Evolutionary conservation across 2,888 invertebrate genomes (phyloP).

Genomic region (Scaptomyza polygonia): DNA sequence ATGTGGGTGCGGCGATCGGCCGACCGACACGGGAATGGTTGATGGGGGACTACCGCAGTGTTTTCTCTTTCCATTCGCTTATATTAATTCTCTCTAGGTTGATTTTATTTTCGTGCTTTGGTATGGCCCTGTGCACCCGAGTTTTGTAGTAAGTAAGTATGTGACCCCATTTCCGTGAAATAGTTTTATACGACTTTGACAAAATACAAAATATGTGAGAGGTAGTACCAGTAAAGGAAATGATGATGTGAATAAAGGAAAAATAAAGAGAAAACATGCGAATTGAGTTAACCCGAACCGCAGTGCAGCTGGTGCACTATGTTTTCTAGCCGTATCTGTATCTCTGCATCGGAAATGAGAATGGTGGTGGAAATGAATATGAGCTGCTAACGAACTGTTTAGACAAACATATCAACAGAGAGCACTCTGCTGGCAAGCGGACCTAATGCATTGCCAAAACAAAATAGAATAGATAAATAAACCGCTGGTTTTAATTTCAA

Average conservation of each 20-base stretch:
- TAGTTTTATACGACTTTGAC: slow-evolving; percentile 67
- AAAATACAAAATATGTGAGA: slow-evolving; percentile 42
- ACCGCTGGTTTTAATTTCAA: slow-evolving; percentile 59
- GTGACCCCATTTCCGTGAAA: slow-evolving; percentile 75
- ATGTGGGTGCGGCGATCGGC: slow-evolving; percentile 77
- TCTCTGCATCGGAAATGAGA: slow-evolving; percentile 13
- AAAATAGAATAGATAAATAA: slow-evolving; percentile 1
- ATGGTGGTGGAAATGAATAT: slow-evolving; percentile 34
- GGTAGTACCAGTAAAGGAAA: slow-evolving; percentile 17
- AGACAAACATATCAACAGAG: slow-evolving; percentile 41
- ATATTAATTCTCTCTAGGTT: slow-evolving; percentile 66
- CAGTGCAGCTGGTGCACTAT: slow-evolving; percentile 57
- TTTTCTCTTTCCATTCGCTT: slow-evolving; percentile 65
- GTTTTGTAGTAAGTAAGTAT: slow-evolving; percentile 37
- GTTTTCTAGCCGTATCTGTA: background rate
- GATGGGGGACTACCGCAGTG: slow-evolving; percentile 22
- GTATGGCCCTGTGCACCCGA: slow-evolving; percentile 55
- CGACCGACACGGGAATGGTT: slow-evolving; percentile 36
- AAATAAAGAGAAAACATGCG: slow-evolving; percentile 44
- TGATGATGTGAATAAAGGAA: slow-evolving; percentile 25
- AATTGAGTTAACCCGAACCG: slow-evolving; percentile 61
- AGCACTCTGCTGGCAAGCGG: slow-evolving; percentile 28
- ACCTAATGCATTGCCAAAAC: slow-evolving; percentile 63
- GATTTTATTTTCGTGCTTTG: background rate
- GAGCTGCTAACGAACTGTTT: slow-evolving; percentile 54